Conservation (phyloP, 2,888 invertebrate genomes). For the Ochropleura plecta region DNA sequence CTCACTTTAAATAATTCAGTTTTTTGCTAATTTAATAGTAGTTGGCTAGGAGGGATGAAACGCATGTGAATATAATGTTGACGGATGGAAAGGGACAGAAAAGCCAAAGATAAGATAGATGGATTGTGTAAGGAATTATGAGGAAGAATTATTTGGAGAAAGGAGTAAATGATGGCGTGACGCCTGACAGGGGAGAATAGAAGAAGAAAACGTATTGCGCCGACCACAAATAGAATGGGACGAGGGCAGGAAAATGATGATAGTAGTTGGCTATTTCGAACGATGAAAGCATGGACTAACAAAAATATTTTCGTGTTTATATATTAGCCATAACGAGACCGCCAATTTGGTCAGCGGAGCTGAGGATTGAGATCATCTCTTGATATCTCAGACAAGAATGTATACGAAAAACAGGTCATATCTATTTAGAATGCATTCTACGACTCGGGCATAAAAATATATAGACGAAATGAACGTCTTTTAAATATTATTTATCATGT, state of each 20-base stretch:
- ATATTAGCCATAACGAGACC: conserved; percentile 32
- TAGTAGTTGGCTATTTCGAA: conserved; percentile 15
- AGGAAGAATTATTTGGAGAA: too few relatives aligned
- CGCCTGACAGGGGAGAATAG: too few relatives aligned
- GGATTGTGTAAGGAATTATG: too few relatives aligned
- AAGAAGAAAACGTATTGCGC: too few relatives aligned
- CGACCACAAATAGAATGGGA: too few relatives aligned
- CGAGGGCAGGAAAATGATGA: too few relatives aligned
- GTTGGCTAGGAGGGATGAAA: too few relatives aligned
- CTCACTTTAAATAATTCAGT: conserved; percentile 72
- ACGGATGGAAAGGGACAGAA: too few relatives aligned
- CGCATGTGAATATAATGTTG: too few relatives aligned
- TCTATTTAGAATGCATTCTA: conserved; percentile 68
- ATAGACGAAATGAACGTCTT: conserved; percentile 69
- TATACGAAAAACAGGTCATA: conserved; percentile 68
- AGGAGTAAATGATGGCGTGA: too few relatives aligned
- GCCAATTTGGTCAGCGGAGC: conserved; percentile 42
- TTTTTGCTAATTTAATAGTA: conserved; percentile 70
- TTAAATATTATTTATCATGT: conserved; percentile 75
- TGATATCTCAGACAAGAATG: conserved; percentile 53
- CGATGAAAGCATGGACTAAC: conserved; percentile 34
- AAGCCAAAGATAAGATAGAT: too few relatives aligned
- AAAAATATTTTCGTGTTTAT: conserved; percentile 45
- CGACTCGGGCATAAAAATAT: conserved; percentile 64
- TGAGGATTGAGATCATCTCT: conserved; percentile 64